Evolutionary conservation across 2,797 vertebrate species (phyloP), one percentile per base, ranked within the genome.

Genomic region (Diplodus puntazzo): DNA sequence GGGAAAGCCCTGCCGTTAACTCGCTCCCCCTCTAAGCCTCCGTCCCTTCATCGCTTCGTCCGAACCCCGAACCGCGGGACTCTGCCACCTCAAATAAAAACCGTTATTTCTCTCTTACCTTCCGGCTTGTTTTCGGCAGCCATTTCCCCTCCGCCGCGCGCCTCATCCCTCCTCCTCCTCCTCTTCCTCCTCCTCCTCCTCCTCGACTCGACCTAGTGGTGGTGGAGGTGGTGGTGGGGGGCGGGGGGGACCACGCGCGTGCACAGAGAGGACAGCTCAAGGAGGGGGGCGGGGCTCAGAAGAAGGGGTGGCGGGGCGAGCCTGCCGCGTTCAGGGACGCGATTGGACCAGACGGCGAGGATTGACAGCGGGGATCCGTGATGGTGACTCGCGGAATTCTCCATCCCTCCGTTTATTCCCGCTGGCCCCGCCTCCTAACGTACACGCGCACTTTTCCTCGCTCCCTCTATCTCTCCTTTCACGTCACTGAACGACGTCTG

Each of bases 71-170:
- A 70, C 18, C 81, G 60, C 64, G 20, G 67, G 68, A 80, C 82
- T 80, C 71, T 78, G 81, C 88, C 85, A 80, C 81, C 86, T 72
- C 84, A 74, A 92, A 95, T 85, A 89, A 92, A 92, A 88, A 75
- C 79, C 91, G 73, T 90, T 92, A 94, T 93, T 94, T 91, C 92
- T 93, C 94, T 95, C 97, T 97, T 97, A 98, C 97, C 97, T 98
- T 98, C 97, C 97, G 97, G 97, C 97, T 98, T 98, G 97, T 98
- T 98, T 97, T 98, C 97, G 97, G 97, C 97, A 97, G 97, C 97
- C 97, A 98, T 98, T 98, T 98, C 97, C 97, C 97, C 97, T 98
- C 93, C 92, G 90, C 96, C 96, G 96, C 97, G 97, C 97, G 97
- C 97, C 97, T 97, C 97, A 97, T 97, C 97, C 97, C 96, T 96